Evolutionary conservation across 2,888 invertebrate species (phyloP), one percentile per base, ranked within the genome.

Genomic region (Sthenelais limicola): DNA sequence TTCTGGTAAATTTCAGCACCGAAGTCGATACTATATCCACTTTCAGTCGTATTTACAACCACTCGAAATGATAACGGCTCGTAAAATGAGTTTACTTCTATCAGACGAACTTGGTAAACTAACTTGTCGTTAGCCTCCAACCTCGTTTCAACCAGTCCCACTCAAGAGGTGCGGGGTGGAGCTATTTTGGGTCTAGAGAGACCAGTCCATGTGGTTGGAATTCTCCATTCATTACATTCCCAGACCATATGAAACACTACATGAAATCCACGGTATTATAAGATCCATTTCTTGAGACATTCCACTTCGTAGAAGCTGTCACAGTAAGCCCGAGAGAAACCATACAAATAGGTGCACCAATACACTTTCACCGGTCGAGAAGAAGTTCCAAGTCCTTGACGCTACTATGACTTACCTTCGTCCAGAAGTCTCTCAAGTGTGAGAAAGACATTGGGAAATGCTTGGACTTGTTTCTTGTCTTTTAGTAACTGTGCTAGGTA

Each of bases 401-500:
- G 38, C 62, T 62, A 62, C 35, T 32, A 47, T 21, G 49, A 86
- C 91, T 91, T 92, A 99, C 98, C 98, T 94, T 99, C 98, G 89
- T 99, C 99, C 89, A 99, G 92, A 87, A 99, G 93, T 89, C 98
- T 93, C 91, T 99, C 98, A 89, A 98, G 93, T 91, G 99, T 98
- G 91, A 96, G 93, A 92, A 99, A 99, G 90, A 98, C 96, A 92
- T 97, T 98, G 84, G 98, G 98, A 91, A 99, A 97, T 89, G 98
- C 98, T 88, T 97, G 96, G 89, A 99, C 92, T 92, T 98, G 98
- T 92, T 98, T 98, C 92, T 98, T 96, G 92, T 99, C 99, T 92
- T 99, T 99, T 89, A 99, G 92, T 91, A 99, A 93, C 91, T 99
- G 98, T 89, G 98, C 97, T 92, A 99, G 92, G 92, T 99, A 99